Conservation (phyloP, 2,797 vertebrate species). For the Myotis vivesi region DNA sequence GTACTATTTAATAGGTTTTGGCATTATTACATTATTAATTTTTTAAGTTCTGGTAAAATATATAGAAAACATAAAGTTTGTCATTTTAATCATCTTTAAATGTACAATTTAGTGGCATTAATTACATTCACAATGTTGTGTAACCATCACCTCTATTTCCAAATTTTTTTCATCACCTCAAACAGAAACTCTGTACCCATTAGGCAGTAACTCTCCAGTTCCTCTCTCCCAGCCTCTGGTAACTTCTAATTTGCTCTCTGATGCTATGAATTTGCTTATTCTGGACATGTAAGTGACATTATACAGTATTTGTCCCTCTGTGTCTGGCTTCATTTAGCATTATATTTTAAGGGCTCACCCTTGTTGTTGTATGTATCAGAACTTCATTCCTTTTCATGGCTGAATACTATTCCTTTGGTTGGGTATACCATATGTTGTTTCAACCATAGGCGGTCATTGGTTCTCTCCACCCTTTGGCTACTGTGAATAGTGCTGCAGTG, state of each 20-base stretch:
- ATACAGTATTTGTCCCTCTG: neutral
- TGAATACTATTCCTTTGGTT: neutral
- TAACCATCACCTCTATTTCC: neutral
- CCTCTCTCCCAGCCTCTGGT: neutral
- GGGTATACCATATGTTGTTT: neutral
- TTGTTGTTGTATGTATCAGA: neutral
- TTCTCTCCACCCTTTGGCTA: neutral
- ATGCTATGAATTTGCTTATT: neutral
- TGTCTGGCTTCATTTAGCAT: neutral
- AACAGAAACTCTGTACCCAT: neutral
- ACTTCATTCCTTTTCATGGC: neutral
- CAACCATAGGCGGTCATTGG: too few relatives aligned
- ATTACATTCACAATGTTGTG: neutral
- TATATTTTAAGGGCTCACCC: neutral
- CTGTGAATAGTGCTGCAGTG: neutral
- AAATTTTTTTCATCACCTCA: neutral
- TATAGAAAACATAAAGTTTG: neutral
- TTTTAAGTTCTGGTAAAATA: conserved; percentile 5
- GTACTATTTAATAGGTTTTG: neutral
- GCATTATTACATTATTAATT: neutral
- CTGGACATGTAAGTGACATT: neutral
- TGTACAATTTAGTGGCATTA: neutral
- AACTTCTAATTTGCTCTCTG: neutral
- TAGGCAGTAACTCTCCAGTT: neutral
- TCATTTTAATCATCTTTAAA: neutral